Evolutionary conservation across 1,140 invertebrate species (phyloP).

Genomic region (Drosophila pandora): DNA sequence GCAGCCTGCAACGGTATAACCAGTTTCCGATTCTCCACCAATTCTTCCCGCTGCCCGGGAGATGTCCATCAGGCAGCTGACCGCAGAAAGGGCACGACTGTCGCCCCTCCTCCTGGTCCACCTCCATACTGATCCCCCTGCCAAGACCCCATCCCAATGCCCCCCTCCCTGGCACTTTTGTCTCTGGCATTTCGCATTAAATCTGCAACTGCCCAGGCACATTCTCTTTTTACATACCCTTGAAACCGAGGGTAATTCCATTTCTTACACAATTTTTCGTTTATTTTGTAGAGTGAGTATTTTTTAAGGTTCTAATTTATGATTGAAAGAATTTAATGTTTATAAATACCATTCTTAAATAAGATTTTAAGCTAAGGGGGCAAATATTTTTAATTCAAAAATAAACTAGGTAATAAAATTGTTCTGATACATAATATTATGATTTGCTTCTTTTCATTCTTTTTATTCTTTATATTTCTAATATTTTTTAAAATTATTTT

Average conservation of each 20-base stretch:
- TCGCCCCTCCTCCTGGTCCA: constrained; percentile 16
- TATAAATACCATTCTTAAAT: too few species aligned
- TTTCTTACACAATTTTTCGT: constrained; percentile 1
- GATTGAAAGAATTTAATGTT: not conserved
- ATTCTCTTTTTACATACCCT: constrained; percentile 58
- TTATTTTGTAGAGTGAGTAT: not conserved
- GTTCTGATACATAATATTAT: too few species aligned
- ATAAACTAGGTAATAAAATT: too few species aligned
- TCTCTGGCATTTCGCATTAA: constrained; percentile 56
- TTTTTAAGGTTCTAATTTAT: too few species aligned
- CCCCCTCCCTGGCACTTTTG: constrained; percentile 13
- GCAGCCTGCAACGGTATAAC: constrained; percentile 70
- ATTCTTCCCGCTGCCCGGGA: constrained; percentile 12
- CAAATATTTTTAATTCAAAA: too few species aligned
- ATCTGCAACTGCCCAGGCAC: constrained; percentile 49
- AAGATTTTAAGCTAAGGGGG: too few species aligned
- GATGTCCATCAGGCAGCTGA: constrained; percentile 78
- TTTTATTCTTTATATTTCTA: too few species aligned
- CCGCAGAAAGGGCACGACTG: constrained; percentile 70
- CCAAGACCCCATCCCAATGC: not conserved
- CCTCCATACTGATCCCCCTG: constrained; percentile 14
- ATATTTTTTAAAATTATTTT: not conserved
- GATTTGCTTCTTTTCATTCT: too few species aligned
- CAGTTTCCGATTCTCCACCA: constrained; percentile 43
- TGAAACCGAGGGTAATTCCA: constrained; percentile 8